Evolutionary conservation across 2,113 vertebrate species (phyloP).

Genomic region (Micromys minutus): DNA sequence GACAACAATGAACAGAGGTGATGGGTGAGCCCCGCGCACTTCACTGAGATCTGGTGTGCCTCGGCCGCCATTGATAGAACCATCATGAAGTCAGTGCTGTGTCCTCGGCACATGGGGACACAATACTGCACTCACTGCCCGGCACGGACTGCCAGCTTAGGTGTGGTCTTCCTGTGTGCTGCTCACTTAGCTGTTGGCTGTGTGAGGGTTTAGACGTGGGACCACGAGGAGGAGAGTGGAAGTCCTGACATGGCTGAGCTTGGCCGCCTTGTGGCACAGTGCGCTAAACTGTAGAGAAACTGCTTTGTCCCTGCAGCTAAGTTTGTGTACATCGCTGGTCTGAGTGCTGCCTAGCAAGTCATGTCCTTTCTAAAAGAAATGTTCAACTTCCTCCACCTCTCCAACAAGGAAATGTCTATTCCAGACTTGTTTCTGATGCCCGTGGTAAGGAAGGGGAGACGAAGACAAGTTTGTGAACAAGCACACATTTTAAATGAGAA

Average conservation of each 20-base stretch:
- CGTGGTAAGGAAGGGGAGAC: neutral
- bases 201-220: neutral
- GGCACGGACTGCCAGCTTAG: neutral
- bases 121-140: accelerated
- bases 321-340: neutral
- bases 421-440: neutral
- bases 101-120: neutral
- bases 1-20: neutral
- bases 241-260: neutral
- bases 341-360: neutral
- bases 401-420: neutral
- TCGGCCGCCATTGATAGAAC: neutral
- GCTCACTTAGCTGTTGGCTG: neutral
- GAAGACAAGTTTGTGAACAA: neutral
- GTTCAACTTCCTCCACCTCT: neutral
- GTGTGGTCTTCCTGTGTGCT: neutral
- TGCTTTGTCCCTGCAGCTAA: neutral
- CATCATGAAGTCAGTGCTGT: neutral
- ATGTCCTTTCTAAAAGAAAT: neutral
- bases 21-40: neutral
- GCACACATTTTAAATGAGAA: neutral
- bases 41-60: neutral
- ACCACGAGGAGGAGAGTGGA: neutral
- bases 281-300: neutral
- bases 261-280: accelerated